Evolutionary conservation across 2,888 invertebrate genomes (phyloP).

Genomic region (Neoaliturus tenellus): DNA sequence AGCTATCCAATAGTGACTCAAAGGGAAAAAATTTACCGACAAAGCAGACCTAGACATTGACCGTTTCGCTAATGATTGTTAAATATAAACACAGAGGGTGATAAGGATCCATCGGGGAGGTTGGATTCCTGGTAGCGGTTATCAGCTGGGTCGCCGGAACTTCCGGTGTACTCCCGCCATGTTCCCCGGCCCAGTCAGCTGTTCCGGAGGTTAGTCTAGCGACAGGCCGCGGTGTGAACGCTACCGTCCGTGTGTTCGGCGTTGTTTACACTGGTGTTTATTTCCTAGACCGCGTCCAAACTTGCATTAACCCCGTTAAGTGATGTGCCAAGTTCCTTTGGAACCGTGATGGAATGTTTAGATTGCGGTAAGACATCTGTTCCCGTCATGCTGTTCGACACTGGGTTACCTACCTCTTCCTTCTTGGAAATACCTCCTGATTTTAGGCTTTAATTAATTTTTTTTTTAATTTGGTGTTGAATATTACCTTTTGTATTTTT

Average conservation of each 20-base stretch:
- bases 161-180: constrained; percentile 19
- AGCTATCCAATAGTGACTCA: neutral
- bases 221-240: neutral
- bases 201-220: neutral
- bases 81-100: constrained; percentile 35
- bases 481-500: too few species aligned
- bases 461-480: too few species aligned
- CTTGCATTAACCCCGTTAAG: constrained; percentile 24
- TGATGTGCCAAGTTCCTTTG: constrained; percentile 11
- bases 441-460: too few species aligned
- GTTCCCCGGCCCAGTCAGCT: neutral
- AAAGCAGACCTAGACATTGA: constrained; percentile 48
- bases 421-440: too few species aligned
- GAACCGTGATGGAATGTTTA: constrained; percentile 30
- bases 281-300: neutral
- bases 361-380: constrained; percentile 24
- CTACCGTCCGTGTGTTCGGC: neutral
- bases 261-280: constrained; percentile 25
- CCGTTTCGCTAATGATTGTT: constrained; percentile 36
- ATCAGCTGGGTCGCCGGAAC: constrained; percentile 23
- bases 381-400: neutral
- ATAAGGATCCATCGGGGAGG: constrained; percentile 8
- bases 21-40: constrained; percentile 20
- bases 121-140: constrained; percentile 34
- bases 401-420: too few species aligned